Evolutionary conservation across 2,797 vertebrate genomes (phyloP).

Genomic region (Sebastes matsubarae): DNA sequence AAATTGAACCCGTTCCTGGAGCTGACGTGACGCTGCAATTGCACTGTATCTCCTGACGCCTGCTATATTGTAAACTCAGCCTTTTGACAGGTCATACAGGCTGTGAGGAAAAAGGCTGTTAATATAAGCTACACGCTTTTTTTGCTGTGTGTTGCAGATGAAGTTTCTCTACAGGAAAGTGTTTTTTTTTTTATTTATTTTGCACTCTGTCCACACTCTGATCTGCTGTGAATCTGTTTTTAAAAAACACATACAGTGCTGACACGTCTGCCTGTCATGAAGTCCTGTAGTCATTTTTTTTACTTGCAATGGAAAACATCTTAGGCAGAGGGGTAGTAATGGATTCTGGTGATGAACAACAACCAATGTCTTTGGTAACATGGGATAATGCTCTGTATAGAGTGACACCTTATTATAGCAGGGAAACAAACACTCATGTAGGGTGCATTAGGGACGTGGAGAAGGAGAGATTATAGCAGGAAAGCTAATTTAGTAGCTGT

Average conservation of each 20-base stretch:
- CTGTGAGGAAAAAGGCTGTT: constrained; percentile 43
- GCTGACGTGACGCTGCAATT: constrained; percentile 35
- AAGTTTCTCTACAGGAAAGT: constrained; percentile 6
- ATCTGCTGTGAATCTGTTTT: constrained; percentile 38
- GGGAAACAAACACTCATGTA: constrained; percentile 26
- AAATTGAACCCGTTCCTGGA: constrained; percentile 43
- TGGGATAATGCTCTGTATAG: neutral
- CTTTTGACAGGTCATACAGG: constrained; percentile 58
- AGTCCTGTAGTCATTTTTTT: constrained; percentile 51
- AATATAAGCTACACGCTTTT: constrained; percentile 50
- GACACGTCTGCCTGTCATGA: constrained; percentile 41
- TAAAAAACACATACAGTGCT: neutral
- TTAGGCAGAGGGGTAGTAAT: constrained; percentile 27
- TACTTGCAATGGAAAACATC: constrained; percentile 40
- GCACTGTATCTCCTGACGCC: constrained; percentile 43
- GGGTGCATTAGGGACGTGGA: constrained; percentile 16
- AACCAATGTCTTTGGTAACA: constrained; percentile 40
- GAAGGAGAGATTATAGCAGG: neutral
- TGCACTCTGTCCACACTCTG: neutral
- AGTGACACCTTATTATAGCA: constrained; percentile 20
- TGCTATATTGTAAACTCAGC: constrained; percentile 45
- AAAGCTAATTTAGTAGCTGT: constrained; percentile 6
- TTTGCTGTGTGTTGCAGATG: constrained; percentile 48
- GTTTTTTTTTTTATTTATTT: neutral
- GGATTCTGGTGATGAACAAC: constrained; percentile 51